phyloP scores from a whole-genome alignment of 2,113 vertebrate species.

The Mustelus asterias region DNA sequence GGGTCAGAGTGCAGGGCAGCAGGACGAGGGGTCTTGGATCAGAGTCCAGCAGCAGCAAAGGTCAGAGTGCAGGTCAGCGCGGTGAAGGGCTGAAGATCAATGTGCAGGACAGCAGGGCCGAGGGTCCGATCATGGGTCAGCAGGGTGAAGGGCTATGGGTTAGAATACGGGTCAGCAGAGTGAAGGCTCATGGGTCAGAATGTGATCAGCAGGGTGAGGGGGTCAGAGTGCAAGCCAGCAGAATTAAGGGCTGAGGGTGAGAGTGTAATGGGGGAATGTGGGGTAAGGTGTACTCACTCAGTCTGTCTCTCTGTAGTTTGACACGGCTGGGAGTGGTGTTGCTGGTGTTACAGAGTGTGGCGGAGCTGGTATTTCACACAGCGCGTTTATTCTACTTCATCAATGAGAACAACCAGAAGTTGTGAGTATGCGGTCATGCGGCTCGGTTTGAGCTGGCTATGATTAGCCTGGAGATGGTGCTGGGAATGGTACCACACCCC shows the following conservation, averaged over 20 bases:
- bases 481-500: too few species aligned
- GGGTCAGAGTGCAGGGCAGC: background rate
- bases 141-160: too few species aligned
- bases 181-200: too few species aligned
- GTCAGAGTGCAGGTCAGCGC: background rate
- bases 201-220: too few species aligned
- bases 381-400: slow-evolving; percentile 85
- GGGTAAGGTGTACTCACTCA: background rate
- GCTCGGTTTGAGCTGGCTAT: too few species aligned
- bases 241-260: too few species aligned
- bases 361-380: slow-evolving; percentile 82
- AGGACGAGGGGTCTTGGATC: background rate
- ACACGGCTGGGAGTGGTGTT: slow-evolving; percentile 83
- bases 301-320: slow-evolving; percentile 56
- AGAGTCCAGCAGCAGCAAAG: background rate
- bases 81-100: too few species aligned
- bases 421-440: slow-evolving; percentile 59
- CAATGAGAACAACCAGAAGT: slow-evolving; percentile 87
- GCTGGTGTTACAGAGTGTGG: slow-evolving; percentile 81
- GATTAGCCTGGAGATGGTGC: background rate
- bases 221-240: too few species aligned
- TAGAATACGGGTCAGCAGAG: too few species aligned
- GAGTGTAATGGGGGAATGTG: too few species aligned
- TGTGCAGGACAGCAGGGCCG: background rate
- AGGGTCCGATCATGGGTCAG: background rate